Evolutionary conservation across 2,888 invertebrate species (phyloP), one percentile per base, ranked within the genome.

Genomic region (Caenorhabditis afra): DNA sequence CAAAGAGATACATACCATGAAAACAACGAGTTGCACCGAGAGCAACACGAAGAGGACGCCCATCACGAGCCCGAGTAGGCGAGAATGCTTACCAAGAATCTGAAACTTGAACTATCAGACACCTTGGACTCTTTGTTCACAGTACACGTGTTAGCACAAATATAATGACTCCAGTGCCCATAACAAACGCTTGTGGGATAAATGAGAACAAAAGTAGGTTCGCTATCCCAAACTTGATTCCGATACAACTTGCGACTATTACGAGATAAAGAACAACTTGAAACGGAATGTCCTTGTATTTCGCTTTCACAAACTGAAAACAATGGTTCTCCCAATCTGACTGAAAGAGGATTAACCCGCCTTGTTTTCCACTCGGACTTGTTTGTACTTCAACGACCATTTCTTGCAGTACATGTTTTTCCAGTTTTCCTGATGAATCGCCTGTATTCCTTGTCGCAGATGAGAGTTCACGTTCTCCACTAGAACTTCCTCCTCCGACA

Each of bases 371-470:
- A 74, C 74, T 41, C 50, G 62, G 4, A 68, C 20, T 44, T 95
- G 94, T 81, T 94, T 94, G 92, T 97, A 97, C 79, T 94, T 94
- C 74, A 97, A 93, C 29, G 95, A 93, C 90, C 96, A 93, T 0
- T 94, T 94, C 66, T 94, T 93, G 91, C 97, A 97, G 91, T 97
- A 96, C 90, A 85, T 84, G 55, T 82, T 86, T 23, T 84, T 79
- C 89, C 88, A 90, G n/a, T 82, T 79, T 57, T 88, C 88, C 71
- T 88, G 90, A 82, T 89, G 89, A 65, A 89, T 89, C 1, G 89
- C 88, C 61, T 97, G 95, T 83, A 97, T 97, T 14, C 97, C 97
- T 84, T 95, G 94, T 93, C 95, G 95, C 85, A 98, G 92, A 91
- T 97, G 97, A 14, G 85, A 82, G 52, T 90, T 88, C 8, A 90